Evolutionary conservation across 2,113 vertebrate genomes (phyloP).

Genomic region (Poeciliopsis turrubarensis): DNA sequence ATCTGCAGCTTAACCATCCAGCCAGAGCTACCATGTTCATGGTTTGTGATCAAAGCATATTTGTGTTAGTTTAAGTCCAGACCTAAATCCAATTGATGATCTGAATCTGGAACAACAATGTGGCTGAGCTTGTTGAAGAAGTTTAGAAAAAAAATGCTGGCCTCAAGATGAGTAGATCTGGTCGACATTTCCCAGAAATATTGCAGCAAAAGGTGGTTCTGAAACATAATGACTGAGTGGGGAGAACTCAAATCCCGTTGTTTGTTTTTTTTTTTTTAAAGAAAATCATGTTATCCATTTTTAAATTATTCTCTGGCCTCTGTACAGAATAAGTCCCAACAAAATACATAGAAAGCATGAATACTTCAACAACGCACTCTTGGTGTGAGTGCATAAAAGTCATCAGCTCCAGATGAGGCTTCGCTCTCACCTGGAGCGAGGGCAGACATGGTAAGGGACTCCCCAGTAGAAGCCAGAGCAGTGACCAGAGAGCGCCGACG

Average conservation of each 20-base stretch:
- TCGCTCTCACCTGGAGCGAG: constrained; percentile 89
- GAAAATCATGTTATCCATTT: not conserved
- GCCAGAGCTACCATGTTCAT: not conserved
- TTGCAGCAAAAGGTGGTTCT: no score
- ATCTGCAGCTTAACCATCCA: not conserved
- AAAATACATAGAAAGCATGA: not conserved
- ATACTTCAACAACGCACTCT: not conserved
- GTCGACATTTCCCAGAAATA: no score
- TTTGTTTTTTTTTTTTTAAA: not conserved
- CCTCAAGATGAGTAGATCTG: no score
- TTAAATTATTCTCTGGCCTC: not conserved
- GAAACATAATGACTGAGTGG: no score
- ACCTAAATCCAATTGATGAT: no score
- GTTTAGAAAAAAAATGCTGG: no score
- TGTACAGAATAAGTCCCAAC: not conserved
- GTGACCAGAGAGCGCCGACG: constrained; percentile 89
- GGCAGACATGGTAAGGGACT: constrained; percentile 91
- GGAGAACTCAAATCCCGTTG: not conserved
- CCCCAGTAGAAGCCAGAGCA: constrained; percentile 92
- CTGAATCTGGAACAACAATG: not conserved
- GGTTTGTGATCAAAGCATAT: not conserved
- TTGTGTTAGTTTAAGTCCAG: not conserved
- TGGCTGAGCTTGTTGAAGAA: no score
- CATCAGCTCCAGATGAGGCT: not conserved
- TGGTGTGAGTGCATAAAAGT: not conserved